A percentile compares a stretch with the other conserved stretches of the same genome.
Conservation (phyloP, 2,797 vertebrate species). For the Remorina albescens region DNA sequence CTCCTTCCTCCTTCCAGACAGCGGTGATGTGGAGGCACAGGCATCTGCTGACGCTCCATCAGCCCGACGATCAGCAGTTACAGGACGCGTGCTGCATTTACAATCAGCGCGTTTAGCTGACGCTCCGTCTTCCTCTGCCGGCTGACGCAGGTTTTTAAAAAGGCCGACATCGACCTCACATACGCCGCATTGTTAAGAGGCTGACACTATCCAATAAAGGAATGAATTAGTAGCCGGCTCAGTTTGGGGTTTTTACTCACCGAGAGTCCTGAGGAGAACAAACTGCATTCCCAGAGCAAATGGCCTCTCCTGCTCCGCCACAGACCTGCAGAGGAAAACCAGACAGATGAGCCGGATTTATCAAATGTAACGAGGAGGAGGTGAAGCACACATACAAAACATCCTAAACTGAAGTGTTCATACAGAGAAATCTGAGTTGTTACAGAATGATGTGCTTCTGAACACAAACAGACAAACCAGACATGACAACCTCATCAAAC, state of each 20-base stretch:
- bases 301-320: constrained; percentile 94
- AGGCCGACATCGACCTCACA: not conserved
- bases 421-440: not conserved
- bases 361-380: not conserved
- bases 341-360: not conserved
- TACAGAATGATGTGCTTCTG: not conserved
- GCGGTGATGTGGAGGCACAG: not conserved
- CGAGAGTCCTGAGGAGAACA: constrained; percentile 95
- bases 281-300: constrained; percentile 99
- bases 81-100: not conserved
- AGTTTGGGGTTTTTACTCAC: constrained; percentile 82
- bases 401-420: not conserved
- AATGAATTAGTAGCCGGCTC: too few species aligned
- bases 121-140: not conserved
- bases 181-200: too few species aligned
- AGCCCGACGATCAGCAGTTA: constrained; percentile 25
- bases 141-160: not conserved
- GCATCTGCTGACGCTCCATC: too few species aligned
- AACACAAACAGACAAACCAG: not conserved
- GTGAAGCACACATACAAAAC: too few species aligned
- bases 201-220: too few species aligned
- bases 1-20: constrained; percentile 11
- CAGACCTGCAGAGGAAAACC: constrained; percentile 86
- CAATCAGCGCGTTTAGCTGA: constrained; percentile 10
- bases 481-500: too few species aligned